These are phyloP conservation scores for Nemopilema nomurai DNA, from an alignment of 30 jellyfish, hydroid and myxozoan genomes.

Conservation along the genomic window DNA sequence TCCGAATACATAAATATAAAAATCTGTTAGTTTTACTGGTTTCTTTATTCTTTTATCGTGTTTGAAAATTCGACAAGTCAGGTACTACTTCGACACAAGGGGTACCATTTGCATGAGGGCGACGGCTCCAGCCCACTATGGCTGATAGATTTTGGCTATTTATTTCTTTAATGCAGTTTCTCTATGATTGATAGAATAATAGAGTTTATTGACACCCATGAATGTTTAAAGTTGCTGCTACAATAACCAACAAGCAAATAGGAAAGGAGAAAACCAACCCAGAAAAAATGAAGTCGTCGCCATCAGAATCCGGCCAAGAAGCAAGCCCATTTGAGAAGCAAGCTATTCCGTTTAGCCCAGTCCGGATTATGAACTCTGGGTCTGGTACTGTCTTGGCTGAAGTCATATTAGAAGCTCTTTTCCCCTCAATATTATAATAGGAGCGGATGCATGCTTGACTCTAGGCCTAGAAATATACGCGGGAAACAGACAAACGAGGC, in stretches of 20 bases:
- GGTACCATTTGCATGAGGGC: not conserved
- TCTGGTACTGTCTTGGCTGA: slow-evolving; percentile 23
- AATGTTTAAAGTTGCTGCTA: too few species aligned
- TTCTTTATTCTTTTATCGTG: not conserved
- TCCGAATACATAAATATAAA: not conserved
- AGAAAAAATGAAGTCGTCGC: slow-evolving; percentile 20
- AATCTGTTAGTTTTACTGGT: not conserved
- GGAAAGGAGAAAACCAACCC: slow-evolving; percentile 64
- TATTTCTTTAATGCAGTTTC: too few species aligned
- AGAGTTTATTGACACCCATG: too few species aligned
- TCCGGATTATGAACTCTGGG: slow-evolving; percentile 62
- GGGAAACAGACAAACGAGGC: too few species aligned
- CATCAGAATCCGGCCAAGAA: not conserved
- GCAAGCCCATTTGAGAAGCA: not conserved
- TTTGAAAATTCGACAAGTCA: not conserved
- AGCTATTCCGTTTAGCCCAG: not conserved
- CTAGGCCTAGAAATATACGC: not conserved
- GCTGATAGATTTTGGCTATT: too few species aligned
- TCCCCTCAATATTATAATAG: not conserved
- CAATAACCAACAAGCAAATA: too few species aligned
- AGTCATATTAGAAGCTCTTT: not conserved
- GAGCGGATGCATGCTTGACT: not conserved
- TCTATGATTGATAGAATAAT: too few species aligned
- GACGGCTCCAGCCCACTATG: not conserved
- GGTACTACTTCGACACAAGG: not conserved